phyloP scores from a whole-genome alignment of 2,888 invertebrate genomes.

The Plutella xylostella region DNA sequence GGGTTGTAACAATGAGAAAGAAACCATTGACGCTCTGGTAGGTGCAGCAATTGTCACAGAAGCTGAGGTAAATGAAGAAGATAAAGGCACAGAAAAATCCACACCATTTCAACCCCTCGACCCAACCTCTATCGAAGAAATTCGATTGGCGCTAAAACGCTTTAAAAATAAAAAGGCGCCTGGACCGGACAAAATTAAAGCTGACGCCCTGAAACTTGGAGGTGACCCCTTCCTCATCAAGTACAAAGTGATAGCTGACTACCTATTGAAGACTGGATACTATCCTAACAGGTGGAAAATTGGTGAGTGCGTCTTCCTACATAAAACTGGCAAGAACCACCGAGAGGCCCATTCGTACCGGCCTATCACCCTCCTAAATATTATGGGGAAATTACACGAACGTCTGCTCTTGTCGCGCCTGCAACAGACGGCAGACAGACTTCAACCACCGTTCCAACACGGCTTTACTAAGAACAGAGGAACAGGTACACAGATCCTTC shows the following conservation, averaged over 20 bases:
- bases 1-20: conserved; percentile 5
- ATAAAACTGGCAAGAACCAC: conserved; percentile 12
- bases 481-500: background rate
- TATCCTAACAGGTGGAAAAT: conserved; percentile 1
- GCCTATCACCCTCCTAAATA: conserved; percentile 11
- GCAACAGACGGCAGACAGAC: background rate
- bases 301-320: conserved; percentile 2
- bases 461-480: background rate
- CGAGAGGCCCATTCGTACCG: conserved; percentile 1
- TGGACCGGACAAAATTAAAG: conserved; percentile 11
- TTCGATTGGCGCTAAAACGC: background rate
- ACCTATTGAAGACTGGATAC: background rate
- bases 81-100: background rate
- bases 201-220: conserved; percentile 12
- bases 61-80: background rate
- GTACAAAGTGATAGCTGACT: conserved; percentile 1
- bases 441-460: conserved; percentile 7
- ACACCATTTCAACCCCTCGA: conserved; percentile 10
- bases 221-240: conserved; percentile 9
- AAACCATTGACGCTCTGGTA: conserved; percentile 7
- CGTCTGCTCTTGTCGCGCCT: conserved; percentile 4
- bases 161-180: conserved; percentile 13
- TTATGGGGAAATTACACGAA: conserved; percentile 12
- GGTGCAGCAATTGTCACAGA: conserved; percentile 7
- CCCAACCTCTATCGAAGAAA: conserved; percentile 5